These are phyloP conservation scores for Rhyacophila brunnea DNA, from an alignment of 1,140 invertebrate genomes.

Conservation along the genomic window DNA sequence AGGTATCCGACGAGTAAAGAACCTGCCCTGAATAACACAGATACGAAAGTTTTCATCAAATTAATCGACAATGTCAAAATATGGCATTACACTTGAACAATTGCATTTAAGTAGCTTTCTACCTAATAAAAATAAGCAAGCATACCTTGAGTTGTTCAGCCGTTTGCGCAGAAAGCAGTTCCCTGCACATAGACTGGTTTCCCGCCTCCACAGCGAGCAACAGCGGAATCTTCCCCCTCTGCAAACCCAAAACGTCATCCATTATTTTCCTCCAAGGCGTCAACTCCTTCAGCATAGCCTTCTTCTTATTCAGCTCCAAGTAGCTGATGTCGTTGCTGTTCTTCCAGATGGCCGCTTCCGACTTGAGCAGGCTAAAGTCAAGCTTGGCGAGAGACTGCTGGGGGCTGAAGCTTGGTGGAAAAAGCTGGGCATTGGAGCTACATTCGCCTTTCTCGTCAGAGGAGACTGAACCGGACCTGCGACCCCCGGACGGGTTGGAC, in stretches of 20 bases:
- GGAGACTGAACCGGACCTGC: constrained; percentile 11
- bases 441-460: constrained; percentile 19
- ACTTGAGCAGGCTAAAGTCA: constrained; percentile 33
- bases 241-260: constrained; percentile 53
- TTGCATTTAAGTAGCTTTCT: too few relatives aligned
- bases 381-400: constrained; percentile 40
- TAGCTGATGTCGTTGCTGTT: constrained; percentile 53
- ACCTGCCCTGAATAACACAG: too few relatives aligned
- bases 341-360: constrained; percentile 46
- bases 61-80: too few relatives aligned
- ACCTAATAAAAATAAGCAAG: not conserved
- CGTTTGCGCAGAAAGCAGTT: constrained; percentile 81
- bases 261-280: constrained; percentile 52
- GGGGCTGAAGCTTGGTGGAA: not conserved
- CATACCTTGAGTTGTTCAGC: constrained; percentile 72
- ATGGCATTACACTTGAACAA: too few relatives aligned
- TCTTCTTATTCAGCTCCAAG: constrained; percentile 56
- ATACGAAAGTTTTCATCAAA: too few relatives aligned
- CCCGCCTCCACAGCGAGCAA: constrained; percentile 90
- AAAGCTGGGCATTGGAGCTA: not conserved
- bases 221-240: constrained; percentile 92
- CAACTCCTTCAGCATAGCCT: constrained; percentile 51
- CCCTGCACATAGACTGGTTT: constrained; percentile 88
- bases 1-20: too few relatives aligned
- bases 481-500: constrained; percentile 16